These are phyloP conservation scores for Brachyistius frenatus DNA, from an alignment of 2,113 vertebrate genomes.

Conservation along the genomic window DNA sequence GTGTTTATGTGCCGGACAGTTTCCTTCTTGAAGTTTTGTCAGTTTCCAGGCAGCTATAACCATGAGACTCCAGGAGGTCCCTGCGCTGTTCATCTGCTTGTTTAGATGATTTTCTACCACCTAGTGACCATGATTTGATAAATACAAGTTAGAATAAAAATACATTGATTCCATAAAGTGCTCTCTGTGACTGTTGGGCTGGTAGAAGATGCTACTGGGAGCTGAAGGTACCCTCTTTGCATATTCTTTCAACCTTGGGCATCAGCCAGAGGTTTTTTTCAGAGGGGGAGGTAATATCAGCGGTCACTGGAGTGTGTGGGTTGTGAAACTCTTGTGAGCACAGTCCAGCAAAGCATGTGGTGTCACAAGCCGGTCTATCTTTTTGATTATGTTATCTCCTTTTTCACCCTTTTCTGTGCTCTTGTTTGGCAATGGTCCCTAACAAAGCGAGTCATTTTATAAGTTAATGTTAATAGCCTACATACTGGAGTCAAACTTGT, in stretches of 20 bases:
- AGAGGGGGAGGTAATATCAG: conserved; percentile 30
- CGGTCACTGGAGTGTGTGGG: conserved; percentile 39
- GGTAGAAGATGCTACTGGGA: conserved; percentile 4
- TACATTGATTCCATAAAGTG: not conserved
- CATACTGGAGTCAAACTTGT: too few species aligned
- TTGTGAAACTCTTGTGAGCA: conserved; percentile 73
- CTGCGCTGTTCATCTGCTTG: conserved; percentile 1
- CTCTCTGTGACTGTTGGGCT: not conserved
- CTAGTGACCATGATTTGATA: not conserved
- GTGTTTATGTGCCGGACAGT: too few species aligned
- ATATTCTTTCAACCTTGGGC: conserved; percentile 37
- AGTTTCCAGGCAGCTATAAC: not conserved
- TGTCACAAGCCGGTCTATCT: conserved; percentile 17
- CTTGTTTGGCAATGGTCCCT: not conserved
- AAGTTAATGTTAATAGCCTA: too few species aligned
- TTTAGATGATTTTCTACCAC: conserved; percentile 3
- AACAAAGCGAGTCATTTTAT: too few species aligned
- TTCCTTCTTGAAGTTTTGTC: not conserved
- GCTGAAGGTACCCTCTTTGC: conserved; percentile 8
- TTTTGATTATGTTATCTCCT: conserved; percentile 41
- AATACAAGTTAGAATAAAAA: not conserved
- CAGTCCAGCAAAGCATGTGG: conserved; percentile 66
- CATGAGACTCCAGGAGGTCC: not conserved
- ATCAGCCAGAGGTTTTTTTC: conserved; percentile 27
- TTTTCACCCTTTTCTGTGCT: conserved; percentile 18